Percentiles rank a stretch among this genome's conserved stretches.
Evolutionary conservation across 2,797 vertebrate genomes (phyloP).

Genomic region (Crax fasciolata): DNA sequence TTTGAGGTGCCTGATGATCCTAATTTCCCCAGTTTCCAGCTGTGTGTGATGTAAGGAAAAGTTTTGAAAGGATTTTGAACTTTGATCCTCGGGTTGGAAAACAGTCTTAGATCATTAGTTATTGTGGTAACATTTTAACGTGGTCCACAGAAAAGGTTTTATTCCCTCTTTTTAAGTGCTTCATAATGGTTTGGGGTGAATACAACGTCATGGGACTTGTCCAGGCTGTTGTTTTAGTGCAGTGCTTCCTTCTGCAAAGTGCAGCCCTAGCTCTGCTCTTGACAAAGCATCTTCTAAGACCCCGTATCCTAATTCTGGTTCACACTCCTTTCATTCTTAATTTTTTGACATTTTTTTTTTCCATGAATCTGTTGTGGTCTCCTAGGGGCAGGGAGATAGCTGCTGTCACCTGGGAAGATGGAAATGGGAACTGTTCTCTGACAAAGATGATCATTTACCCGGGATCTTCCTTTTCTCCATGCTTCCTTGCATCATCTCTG

Average conservation of each 20-base stretch:
- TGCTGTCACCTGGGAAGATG: neutral
- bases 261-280: neutral
- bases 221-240: neutral
- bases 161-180: neutral
- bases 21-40: neutral
- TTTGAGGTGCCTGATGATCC: neutral
- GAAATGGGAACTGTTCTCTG: neutral
- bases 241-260: neutral
- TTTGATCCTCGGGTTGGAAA: neutral
- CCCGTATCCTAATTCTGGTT: neutral
- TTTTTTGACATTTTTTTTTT: neutral
- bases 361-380: neutral
- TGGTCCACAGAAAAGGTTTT: neutral
- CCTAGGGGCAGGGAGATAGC: neutral
- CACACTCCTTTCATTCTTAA: neutral
- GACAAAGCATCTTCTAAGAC: neutral
- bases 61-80: neutral
- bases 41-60: accelerated
- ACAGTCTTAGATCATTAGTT: neutral
- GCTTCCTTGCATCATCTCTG: neutral
- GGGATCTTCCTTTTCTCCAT: neutral
- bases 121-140: neutral
- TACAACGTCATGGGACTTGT: neutral
- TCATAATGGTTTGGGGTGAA: accelerated
- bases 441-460: neutral